Conservation (phyloP, 1,140 invertebrate species). For the Bombus cullumanus region DNA sequence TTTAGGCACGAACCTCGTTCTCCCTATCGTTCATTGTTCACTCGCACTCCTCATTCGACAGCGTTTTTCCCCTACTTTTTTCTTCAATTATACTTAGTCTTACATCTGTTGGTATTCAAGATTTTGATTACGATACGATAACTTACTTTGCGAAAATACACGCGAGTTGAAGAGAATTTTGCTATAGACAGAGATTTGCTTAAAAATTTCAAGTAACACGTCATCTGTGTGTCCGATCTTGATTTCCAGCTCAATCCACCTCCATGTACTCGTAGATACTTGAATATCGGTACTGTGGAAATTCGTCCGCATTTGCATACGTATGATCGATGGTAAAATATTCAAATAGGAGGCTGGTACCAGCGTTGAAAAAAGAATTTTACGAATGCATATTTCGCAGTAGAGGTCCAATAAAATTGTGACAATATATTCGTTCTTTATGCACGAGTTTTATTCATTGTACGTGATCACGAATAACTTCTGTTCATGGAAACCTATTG, state of each 20-base stretch:
- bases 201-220: not conserved
- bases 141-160: not conserved
- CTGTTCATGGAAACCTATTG: not conserved
- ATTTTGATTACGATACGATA: not conserved
- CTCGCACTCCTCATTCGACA: not conserved
- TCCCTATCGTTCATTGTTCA: not conserved
- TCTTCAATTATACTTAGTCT: not conserved
- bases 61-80: not conserved
- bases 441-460: not conserved
- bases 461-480: not conserved
- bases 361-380: constrained; percentile 1
- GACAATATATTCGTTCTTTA: not conserved
- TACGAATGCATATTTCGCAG: not conserved
- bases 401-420: not conserved
- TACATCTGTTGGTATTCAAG: not conserved
- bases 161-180: not conserved
- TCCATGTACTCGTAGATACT: not conserved
- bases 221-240: not conserved
- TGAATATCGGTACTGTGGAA: not conserved
- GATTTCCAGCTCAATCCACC: not conserved
- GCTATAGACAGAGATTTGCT: not conserved
- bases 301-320: not conserved
- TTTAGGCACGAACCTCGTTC: constrained; percentile 28
- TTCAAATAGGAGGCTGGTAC: not conserved
- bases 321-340: constrained; percentile 31